These are phyloP conservation scores for Pilophorus perplexus DNA, from an alignment of 2,888 invertebrate species.

Conservation along the genomic window DNA sequence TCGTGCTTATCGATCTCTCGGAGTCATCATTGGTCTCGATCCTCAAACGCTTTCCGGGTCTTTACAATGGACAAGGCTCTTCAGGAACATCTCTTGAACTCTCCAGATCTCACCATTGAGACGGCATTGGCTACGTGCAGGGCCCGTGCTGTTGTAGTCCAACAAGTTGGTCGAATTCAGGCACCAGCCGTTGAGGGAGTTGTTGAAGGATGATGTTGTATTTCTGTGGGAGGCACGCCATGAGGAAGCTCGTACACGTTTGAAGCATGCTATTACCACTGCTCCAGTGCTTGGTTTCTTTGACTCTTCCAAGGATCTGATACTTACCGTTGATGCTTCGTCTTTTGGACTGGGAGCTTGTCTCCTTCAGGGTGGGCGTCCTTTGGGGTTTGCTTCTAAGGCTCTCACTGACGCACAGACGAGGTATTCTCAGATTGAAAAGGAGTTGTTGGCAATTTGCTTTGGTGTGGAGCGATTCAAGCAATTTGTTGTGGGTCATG, in stretches of 20 bases:
- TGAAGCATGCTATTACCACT: constrained; percentile 43
- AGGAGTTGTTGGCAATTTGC: constrained; percentile 50
- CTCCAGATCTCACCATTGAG: background rate
- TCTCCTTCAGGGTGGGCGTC: constrained; percentile 50
- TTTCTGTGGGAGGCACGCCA: constrained; percentile 44
- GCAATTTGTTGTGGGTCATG: constrained; percentile 47
- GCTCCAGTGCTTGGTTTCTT: constrained; percentile 48
- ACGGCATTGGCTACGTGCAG: background rate
- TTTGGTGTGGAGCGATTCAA: constrained; percentile 50
- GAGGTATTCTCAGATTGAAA: constrained; percentile 53
- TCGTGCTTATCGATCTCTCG: too few relatives aligned
- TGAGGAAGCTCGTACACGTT: constrained; percentile 15
- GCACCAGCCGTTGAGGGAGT: constrained; percentile 38
- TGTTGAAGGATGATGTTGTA: constrained; percentile 44
- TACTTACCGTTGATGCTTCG: constrained; percentile 48
- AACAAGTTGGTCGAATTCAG: constrained; percentile 8
- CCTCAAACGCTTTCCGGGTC: too few relatives aligned
- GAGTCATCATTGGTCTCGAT: too few relatives aligned
- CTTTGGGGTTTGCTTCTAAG: constrained; percentile 51
- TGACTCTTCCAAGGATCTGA: constrained; percentile 48
- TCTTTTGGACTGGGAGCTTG: constrained; percentile 49
- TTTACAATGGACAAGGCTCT: background rate
- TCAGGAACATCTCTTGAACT: constrained; percentile 11
- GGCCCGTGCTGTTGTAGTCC: background rate
- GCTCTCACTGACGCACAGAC: constrained; percentile 50